Conservation (phyloP, 2,797 vertebrate species). For the Geotrypetes seraphini region DNA sequence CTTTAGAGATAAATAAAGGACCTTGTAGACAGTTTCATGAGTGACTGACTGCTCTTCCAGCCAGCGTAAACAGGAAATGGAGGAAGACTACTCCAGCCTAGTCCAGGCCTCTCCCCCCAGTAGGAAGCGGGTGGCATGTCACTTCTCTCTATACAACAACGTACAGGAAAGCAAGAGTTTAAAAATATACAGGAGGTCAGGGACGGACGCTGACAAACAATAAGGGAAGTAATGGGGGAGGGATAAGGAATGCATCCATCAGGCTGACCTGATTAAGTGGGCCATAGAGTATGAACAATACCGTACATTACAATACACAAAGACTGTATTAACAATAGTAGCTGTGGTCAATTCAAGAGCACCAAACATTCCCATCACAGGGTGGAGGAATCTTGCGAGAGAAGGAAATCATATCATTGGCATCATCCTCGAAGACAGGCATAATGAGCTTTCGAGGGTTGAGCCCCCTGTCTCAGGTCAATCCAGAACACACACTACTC, state of each 20-base stretch:
- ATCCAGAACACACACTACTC: too few species aligned
- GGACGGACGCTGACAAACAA: slow-evolving; percentile 41
- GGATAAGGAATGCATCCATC: slow-evolving; percentile 15
- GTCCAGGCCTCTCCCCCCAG: slow-evolving; percentile 10
- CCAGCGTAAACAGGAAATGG: slow-evolving; percentile 61
- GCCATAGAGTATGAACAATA: background rate
- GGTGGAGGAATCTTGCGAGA: slow-evolving; percentile 1
- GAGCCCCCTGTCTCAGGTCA: too few species aligned
- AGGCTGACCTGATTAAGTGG: slow-evolving; percentile 14
- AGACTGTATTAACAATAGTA: slow-evolving; percentile 9
- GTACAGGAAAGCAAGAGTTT: slow-evolving; percentile 44
- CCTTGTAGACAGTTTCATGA: too few species aligned
- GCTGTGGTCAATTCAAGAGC: background rate
- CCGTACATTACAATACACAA: background rate
- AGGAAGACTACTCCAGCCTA: slow-evolving; percentile 36
- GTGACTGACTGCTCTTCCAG: too few species aligned
- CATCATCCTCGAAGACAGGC: too few species aligned
- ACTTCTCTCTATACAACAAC: slow-evolving; percentile 44
- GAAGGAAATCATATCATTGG: background rate
- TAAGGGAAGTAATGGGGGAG: slow-evolving; percentile 29
- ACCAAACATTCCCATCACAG: slow-evolving; percentile 3
- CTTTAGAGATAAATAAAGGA: too few species aligned
- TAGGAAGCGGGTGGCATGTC: slow-evolving; percentile 30
- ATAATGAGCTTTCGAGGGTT: too few species aligned
- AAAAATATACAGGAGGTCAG: slow-evolving; percentile 59